These are phyloP conservation scores for Ellobius talpinus DNA, from an alignment of 2,113 vertebrate genomes.

Conservation along the genomic window DNA sequence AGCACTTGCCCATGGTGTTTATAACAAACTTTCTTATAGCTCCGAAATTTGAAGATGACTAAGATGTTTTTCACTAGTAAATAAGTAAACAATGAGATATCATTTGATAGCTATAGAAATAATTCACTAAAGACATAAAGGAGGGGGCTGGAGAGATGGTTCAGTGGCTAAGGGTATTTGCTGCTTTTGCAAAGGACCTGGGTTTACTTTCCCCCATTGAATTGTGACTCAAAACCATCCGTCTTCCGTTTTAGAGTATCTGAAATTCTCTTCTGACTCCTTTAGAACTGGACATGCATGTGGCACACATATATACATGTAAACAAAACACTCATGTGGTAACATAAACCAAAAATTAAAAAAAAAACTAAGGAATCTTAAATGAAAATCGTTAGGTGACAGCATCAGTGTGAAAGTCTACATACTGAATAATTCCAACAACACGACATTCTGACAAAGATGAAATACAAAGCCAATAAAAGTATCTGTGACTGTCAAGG, in stretches of 20 bases:
- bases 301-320: background rate
- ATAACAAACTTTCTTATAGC: background rate
- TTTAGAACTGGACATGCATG: background rate
- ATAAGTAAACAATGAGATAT: background rate
- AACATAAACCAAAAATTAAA: background rate
- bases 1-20: background rate
- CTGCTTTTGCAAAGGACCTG: background rate
- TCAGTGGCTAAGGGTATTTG: background rate
- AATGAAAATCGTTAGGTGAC: background rate
- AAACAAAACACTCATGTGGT: background rate
- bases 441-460: background rate
- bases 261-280: background rate
- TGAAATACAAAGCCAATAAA: background rate
- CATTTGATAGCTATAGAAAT: background rate
- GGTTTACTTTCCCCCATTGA: no score
- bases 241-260: background rate
- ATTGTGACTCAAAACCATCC: background rate
- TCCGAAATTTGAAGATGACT: background rate
- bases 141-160: background rate
- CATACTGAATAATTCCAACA: background rate
- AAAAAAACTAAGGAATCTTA: background rate
- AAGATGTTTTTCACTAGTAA: background rate
- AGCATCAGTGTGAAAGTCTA: background rate
- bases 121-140: background rate
- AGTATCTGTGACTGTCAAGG: background rate